These are phyloP conservation scores for Erebia aethiops DNA, from an alignment of 2,888 invertebrate species.

Conservation along the genomic window DNA sequence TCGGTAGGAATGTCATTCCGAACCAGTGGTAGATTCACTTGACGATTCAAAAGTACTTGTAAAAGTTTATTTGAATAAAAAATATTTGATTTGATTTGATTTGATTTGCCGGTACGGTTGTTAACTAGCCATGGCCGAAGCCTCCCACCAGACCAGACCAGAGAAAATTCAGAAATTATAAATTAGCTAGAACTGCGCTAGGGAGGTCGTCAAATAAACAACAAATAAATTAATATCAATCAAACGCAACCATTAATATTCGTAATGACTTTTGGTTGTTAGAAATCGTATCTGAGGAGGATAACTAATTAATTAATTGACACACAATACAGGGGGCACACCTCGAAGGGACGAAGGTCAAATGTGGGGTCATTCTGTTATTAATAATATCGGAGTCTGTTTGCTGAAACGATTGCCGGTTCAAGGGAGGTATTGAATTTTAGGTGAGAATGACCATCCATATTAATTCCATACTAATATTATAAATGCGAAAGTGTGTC, in stretches of 20 bases:
- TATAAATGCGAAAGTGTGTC: too few relatives aligned
- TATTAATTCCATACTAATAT: background rate
- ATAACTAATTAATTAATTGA: slow-evolving; percentile 75
- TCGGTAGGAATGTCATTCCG: too few relatives aligned
- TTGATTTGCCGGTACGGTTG: too few relatives aligned
- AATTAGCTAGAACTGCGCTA: too few relatives aligned
- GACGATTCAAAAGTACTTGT: too few relatives aligned
- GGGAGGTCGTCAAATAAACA: too few relatives aligned
- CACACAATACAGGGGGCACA: slow-evolving; percentile 57
- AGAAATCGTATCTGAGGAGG: slow-evolving; percentile 56
- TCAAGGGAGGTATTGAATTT: slow-evolving; percentile 15
- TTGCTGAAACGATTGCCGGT: slow-evolving; percentile 6
- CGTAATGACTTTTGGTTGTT: slow-evolving; percentile 64
- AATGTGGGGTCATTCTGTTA: slow-evolving; percentile 47
- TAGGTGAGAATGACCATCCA: background rate
- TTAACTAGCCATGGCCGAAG: too few relatives aligned
- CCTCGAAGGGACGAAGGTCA: slow-evolving; percentile 40
- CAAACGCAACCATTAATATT: slow-evolving; percentile 53
- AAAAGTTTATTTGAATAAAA: too few relatives aligned
- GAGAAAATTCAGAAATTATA: too few relatives aligned
- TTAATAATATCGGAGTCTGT: slow-evolving; percentile 16
- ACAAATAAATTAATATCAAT: slow-evolving; percentile 3
- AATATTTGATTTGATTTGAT: too few relatives aligned
- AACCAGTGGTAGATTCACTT: too few relatives aligned
- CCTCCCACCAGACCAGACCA: too few relatives aligned